Conservation (phyloP, 2,888 invertebrate species). For the Pyrgus malvae region DNA sequence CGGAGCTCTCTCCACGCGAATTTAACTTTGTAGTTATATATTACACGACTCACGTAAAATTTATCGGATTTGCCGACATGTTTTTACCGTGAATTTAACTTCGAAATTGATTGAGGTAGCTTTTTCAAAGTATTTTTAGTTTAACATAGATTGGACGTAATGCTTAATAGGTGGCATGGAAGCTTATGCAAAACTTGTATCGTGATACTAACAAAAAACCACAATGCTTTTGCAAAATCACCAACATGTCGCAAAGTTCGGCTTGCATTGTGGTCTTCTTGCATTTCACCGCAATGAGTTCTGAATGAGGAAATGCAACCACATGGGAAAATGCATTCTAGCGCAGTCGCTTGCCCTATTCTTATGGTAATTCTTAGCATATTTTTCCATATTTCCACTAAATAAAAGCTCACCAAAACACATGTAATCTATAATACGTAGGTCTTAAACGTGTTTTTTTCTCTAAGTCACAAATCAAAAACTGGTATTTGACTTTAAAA, state of each 20-base stretch:
- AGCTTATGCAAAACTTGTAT: not conserved
- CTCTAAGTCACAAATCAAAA: too few species aligned
- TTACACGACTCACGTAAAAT: too few species aligned
- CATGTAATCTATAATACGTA: not conserved
- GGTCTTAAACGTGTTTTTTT: too few species aligned
- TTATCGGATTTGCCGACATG: too few species aligned
- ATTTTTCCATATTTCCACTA: too few species aligned
- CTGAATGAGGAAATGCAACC: conserved; percentile 16
- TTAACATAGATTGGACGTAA: not conserved
- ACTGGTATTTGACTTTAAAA: not conserved
- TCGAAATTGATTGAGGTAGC: too few species aligned
- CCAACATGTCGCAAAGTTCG: conserved; percentile 13
- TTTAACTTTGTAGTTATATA: not conserved
- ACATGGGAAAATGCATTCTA: conserved; percentile 6
- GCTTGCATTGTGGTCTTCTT: conserved; percentile 17
- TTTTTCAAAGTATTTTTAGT: not conserved
- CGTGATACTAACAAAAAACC: not conserved
- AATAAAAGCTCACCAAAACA: not conserved
- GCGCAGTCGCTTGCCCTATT: not conserved
- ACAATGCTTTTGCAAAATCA: conserved; percentile 1
- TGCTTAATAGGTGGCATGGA: not conserved
- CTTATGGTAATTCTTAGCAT: not conserved
- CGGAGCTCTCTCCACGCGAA: not conserved
- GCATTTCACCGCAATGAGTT: conserved; percentile 16
- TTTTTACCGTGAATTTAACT: not conserved